A percentile compares a stretch with the other conserved stretches of the same genome.
These are phyloP conservation scores for Tachina grossa DNA, from an alignment of 2,888 invertebrate species.

Conservation along the genomic window DNA sequence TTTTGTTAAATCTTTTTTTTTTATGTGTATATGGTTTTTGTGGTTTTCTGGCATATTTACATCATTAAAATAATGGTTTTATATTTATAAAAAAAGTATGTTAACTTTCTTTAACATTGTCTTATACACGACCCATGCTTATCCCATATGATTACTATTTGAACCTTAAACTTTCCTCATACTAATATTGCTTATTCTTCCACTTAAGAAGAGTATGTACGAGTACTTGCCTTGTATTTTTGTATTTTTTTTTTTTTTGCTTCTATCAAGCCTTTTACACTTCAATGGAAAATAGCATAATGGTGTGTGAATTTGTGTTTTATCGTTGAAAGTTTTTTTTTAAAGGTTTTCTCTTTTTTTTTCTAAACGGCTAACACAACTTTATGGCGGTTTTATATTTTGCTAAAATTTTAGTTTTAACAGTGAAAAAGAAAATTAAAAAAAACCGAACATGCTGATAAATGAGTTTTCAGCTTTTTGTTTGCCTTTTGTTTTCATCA, in stretches of 20 bases:
- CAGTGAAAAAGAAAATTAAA: not conserved
- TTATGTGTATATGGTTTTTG: too few relatives aligned
- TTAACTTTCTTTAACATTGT: not conserved
- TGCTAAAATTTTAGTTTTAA: constrained; percentile 5
- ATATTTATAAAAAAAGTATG: too few relatives aligned
- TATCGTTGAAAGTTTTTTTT: constrained; percentile 5
- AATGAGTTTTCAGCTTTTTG: constrained; percentile 1
- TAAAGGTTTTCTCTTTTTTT: not conserved
- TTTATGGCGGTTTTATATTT: constrained; percentile 3
- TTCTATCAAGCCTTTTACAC: constrained; percentile 50
- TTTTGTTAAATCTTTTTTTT: too few relatives aligned
- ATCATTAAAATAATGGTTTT: too few relatives aligned
- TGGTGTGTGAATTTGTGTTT: constrained; percentile 16
- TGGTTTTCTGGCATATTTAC: too few relatives aligned
- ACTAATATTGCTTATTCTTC: constrained; percentile 14
- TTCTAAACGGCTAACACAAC: not conserved
- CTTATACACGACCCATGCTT: not conserved
- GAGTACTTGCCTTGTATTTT: too few relatives aligned
- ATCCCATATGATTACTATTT: not conserved
- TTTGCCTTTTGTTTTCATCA: not conserved
- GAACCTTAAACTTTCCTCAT: not conserved
- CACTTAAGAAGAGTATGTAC: constrained; percentile 26
- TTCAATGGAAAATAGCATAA: constrained; percentile 43
- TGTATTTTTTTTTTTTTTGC: too few relatives aligned
- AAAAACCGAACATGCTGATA: constrained; percentile 11